phyloP scores from a whole-genome alignment of 2,113 vertebrate species.

The Hylia prasina region DNA sequence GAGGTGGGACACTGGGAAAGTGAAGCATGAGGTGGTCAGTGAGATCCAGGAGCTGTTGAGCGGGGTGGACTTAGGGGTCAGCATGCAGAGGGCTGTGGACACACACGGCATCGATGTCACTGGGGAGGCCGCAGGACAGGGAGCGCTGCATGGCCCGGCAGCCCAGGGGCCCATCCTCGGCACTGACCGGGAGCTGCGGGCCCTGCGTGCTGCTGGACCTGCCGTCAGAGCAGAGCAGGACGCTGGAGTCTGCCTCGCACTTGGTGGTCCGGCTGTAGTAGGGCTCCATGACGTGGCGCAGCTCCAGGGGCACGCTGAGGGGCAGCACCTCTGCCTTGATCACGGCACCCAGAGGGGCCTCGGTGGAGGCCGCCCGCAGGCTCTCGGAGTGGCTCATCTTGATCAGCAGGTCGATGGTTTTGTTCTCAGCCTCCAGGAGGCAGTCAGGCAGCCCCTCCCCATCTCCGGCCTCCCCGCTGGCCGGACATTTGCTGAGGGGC shows the following conservation, averaged over 20 bases:
- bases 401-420: slow-evolving; percentile 82
- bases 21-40: slow-evolving; percentile 26
- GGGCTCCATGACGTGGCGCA: slow-evolving; percentile 61
- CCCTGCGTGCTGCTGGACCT: slow-evolving; percentile 13
- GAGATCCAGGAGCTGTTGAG: not conserved
- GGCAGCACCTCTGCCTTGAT: slow-evolving; percentile 76
- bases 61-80: not conserved
- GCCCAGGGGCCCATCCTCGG: slow-evolving; percentile 32
- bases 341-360: not conserved
- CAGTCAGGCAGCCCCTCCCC: not conserved
- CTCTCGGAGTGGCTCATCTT: slow-evolving; percentile 72
- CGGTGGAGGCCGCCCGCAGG: not conserved
- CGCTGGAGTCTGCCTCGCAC: slow-evolving; percentile 94
- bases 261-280: slow-evolving; percentile 87
- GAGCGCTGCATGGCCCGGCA: slow-evolving; percentile 48
- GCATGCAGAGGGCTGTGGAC: slow-evolving; percentile 54
- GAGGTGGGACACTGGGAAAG: not conserved
- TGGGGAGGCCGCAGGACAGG: slow-evolving; percentile 41
- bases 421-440: slow-evolving; percentile 75
- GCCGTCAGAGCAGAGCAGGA: slow-evolving; percentile 83
- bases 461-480: not conserved
- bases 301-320: slow-evolving; percentile 48
- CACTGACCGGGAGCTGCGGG: not conserved
- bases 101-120: not conserved
- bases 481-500: not conserved